Conservation (phyloP, 2,113 vertebrate genomes). For the Actinemys pallida region DNA sequence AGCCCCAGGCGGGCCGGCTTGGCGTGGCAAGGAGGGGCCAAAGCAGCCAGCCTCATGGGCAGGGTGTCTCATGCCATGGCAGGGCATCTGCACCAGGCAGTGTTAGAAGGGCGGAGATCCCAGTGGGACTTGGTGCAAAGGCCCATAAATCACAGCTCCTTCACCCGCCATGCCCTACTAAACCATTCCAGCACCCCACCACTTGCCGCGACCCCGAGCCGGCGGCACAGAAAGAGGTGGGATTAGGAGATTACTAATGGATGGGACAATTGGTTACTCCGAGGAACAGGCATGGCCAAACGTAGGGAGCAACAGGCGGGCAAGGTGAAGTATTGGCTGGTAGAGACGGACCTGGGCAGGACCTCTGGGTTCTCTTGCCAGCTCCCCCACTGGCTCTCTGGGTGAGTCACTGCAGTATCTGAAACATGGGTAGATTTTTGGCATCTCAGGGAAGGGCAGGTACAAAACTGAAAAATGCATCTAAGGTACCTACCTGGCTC, state of each 20-base stretch:
- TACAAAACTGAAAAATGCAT: neutral
- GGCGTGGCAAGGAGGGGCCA: neutral
- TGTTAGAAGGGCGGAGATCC: neutral
- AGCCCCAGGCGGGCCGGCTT: too few species aligned
- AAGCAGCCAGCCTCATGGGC: neutral
- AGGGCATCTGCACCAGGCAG: neutral
- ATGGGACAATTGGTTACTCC: neutral
- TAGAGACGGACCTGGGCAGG: neutral
- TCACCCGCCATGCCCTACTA: too few species aligned
- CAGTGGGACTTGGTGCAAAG: too few species aligned
- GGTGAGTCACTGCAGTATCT: neutral
- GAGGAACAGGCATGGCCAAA: neutral
- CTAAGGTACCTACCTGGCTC: neutral
- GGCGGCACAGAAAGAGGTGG: neutral
- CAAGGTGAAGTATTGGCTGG: neutral
- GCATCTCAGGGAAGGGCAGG: neutral
- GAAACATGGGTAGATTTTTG: neutral
- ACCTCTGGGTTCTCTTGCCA: neutral
- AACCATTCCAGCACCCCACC: neutral
- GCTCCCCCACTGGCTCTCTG: neutral
- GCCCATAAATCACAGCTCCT: neutral
- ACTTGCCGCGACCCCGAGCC: accelerated
- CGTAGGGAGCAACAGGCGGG: neutral
- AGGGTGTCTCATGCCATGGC: neutral
- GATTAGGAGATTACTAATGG: neutral